Percentiles rank a stretch among this genome's conserved stretches.
These are phyloP conservation scores for Drosophila peninsularis DNA, from an alignment of 2,888 invertebrate species.

Conservation along the genomic window DNA sequence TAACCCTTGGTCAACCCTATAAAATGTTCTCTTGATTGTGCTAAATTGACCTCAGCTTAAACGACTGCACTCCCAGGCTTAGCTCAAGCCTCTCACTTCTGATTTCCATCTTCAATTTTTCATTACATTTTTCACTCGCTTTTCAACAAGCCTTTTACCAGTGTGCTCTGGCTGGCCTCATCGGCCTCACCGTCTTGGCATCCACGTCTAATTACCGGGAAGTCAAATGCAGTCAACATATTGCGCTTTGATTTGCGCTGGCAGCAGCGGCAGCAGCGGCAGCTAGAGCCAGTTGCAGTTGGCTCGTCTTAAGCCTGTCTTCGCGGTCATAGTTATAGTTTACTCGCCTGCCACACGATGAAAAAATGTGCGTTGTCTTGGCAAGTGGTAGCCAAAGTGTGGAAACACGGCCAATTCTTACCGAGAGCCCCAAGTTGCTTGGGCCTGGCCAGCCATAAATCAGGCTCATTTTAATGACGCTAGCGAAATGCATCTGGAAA, in stretches of 20 bases:
- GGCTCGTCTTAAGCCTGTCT: conserved; percentile 38
- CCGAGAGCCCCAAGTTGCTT: conserved; percentile 32
- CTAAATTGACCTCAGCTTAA: too few species aligned
- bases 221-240: conserved; percentile 81
- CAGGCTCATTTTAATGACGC: conserved; percentile 80
- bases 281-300: conserved; percentile 9
- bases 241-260: conserved; percentile 79
- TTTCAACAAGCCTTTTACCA: neutral
- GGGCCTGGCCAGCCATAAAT: conserved; percentile 65
- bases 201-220: conserved; percentile 81
- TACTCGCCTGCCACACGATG: conserved; percentile 69
- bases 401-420: conserved; percentile 72
- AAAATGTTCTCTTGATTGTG: too few species aligned
- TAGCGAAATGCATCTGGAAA: conserved; percentile 73
- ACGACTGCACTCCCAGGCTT: too few species aligned
- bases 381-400: conserved; percentile 75
- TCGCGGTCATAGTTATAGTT: conserved; percentile 72
- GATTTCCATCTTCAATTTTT: too few species aligned
- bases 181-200: conserved; percentile 53
- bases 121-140: neutral
- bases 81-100: too few species aligned
- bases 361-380: conserved; percentile 73
- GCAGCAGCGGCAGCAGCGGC: conserved; percentile 59
- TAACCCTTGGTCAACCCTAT: too few species aligned
- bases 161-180: conserved; percentile 29